Evolutionary conservation across 2,113 vertebrate species (phyloP), one percentile per base, ranked within the genome.

Genomic region (Ptychochromis oligacanthus): DNA sequence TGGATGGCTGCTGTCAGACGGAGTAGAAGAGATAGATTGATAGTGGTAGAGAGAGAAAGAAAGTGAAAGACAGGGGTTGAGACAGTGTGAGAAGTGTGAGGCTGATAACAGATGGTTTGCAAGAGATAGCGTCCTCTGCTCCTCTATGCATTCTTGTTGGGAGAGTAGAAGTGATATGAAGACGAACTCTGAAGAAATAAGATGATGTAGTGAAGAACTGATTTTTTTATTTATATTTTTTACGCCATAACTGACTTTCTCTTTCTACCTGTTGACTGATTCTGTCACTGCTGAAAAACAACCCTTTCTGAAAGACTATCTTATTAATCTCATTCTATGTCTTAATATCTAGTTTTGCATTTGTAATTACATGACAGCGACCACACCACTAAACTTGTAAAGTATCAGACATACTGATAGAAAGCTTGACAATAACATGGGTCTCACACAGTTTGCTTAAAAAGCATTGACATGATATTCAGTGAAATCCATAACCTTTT

Each of bases 1-100:
- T 79, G 62, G 83, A 90, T 79, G 75, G 80, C 80, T 82, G 81
- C 81, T 86, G 88, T 87, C 90, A 77, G 28, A 81, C 62, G 24
- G 55, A 85, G 75, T 70, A 65, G 78, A 83, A 38, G 67, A 17
- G 58, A 77, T 74, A 65, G 83, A 91, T 60, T 81, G 77, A 86
- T 79, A 28, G 13, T 36, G 38, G 59, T 67, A 58, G 61, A 86
- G 26, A 87, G 74, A 58, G 55, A 86, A 52, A 67, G 26, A 64
- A 64, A 54, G 70, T 72, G 89, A 89, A 82, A 82, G 78, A 79
- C 58, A 24, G n/a, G 59, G 80, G 65, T 62, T 75, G 82, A 80
- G 78, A 84, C n/a, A 18, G 52, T 5, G 20, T 40, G 60, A 85
- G 70, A 40, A 81, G 83, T 75, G 79, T 22, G 78, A 88, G 85